phyloP scores from a whole-genome alignment of 2,797 vertebrate species.

The Sardinella longiceps region DNA sequence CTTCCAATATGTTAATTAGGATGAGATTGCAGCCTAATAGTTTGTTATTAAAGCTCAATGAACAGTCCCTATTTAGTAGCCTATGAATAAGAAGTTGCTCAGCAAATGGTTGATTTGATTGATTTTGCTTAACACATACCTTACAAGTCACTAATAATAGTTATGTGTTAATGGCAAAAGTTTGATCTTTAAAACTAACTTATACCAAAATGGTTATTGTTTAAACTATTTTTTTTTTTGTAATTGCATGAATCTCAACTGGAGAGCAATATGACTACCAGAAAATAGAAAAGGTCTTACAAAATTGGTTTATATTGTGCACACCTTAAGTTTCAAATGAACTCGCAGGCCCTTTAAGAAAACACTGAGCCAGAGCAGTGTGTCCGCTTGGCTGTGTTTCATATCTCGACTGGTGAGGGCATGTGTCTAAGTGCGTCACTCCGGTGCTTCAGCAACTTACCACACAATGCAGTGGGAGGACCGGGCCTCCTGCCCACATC shows the following conservation, averaged over 20 bases:
- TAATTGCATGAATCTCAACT: background rate
- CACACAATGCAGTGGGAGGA: slow-evolving; percentile 20
- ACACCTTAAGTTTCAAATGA: background rate
- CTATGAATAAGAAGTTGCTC: too few species aligned
- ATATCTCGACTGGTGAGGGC: slow-evolving; percentile 34
- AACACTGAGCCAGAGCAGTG: slow-evolving; percentile 37
- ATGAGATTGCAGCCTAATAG: too few species aligned
- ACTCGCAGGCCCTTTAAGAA: slow-evolving; percentile 31
- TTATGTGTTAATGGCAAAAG: too few species aligned
- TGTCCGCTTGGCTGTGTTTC: slow-evolving; percentile 42
- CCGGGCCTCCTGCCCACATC: background rate
- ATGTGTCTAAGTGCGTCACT: slow-evolving; percentile 37
- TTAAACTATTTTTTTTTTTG: too few species aligned
- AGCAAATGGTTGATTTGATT: too few species aligned
- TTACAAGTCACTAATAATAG: too few species aligned
- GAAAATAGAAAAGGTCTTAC: background rate
- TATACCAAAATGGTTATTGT: too few species aligned
- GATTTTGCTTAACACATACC: too few species aligned
- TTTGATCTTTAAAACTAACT: too few species aligned
- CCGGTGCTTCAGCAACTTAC: background rate
- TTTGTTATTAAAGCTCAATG: too few species aligned
- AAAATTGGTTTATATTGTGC: background rate
- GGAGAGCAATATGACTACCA: background rate
- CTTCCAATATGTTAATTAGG: too few species aligned
- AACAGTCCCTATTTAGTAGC: too few species aligned